These are phyloP conservation scores for Laodelphax striatellus DNA, from an alignment of 1,140 invertebrate genomes.

Conservation along the genomic window DNA sequence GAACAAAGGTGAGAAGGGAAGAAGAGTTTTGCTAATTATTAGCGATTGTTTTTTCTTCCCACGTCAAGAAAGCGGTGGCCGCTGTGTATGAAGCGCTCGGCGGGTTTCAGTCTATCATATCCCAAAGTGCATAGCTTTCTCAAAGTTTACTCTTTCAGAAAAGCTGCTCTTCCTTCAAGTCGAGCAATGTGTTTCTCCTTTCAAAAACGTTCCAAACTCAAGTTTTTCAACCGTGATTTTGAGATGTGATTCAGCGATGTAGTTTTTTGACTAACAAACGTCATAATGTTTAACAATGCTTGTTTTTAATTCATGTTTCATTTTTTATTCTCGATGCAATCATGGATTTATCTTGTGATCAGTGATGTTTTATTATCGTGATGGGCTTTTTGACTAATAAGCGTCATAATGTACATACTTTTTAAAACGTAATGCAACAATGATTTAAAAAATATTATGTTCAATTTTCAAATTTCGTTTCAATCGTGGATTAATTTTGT, in stretches of 20 bases:
- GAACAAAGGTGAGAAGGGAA: slow-evolving; percentile 10
- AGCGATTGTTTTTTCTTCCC: slow-evolving; percentile 30
- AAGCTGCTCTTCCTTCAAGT: slow-evolving; percentile 11
- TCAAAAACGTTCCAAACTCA: too few species aligned
- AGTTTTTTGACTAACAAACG: too few species aligned
- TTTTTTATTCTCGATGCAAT: slow-evolving; percentile 19
- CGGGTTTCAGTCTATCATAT: slow-evolving; percentile 11
- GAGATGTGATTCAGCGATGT: too few species aligned
- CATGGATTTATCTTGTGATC: slow-evolving; percentile 13
- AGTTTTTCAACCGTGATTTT: too few species aligned
- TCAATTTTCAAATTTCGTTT: too few species aligned
- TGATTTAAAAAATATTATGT: too few species aligned
- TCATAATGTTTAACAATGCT: too few species aligned
- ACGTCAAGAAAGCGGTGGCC: neutral
- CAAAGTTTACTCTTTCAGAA: neutral
- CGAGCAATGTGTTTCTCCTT: neutral
- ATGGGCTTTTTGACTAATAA: slow-evolving; percentile 23
- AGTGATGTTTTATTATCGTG: slow-evolving; percentile 15
- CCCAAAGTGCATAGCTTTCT: slow-evolving; percentile 6
- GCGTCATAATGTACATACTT: too few species aligned
- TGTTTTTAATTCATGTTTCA: neutral
- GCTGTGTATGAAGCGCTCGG: too few species aligned
- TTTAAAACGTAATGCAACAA: too few species aligned
- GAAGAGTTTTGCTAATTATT: slow-evolving; percentile 19
- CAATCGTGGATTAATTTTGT: too few species aligned